Percentiles rank a stretch among this genome's conserved stretches.
These are phyloP conservation scores for Archocentrus centrarchus DNA, from an alignment of 2,113 vertebrate species.

Conservation along the genomic window DNA sequence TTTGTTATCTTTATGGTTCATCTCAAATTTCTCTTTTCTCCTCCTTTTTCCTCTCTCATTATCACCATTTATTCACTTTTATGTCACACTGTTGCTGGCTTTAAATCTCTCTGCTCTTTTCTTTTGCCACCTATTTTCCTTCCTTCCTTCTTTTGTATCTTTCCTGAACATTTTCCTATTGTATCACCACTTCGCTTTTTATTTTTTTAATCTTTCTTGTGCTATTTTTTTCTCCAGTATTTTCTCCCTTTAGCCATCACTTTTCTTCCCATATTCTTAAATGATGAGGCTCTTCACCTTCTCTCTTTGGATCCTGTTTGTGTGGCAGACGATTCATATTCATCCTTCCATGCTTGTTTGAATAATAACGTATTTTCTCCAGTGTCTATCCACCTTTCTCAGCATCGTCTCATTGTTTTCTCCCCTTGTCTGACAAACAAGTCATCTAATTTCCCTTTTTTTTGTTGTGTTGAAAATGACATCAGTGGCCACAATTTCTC, in stretches of 20 bases:
- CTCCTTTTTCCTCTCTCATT: background rate
- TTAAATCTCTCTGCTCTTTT: background rate
- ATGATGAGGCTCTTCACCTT: background rate
- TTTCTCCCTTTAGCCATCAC: background rate
- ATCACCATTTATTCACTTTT: background rate
- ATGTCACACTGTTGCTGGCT: background rate
- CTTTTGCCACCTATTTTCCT: background rate
- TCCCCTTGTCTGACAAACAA: background rate
- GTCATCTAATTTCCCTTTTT: background rate
- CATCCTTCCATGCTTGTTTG: background rate
- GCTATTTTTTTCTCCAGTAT: fast-evolving
- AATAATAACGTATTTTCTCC: background rate
- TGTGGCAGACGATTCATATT: background rate
- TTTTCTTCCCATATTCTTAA: background rate
- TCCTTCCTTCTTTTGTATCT: background rate
- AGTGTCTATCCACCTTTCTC: background rate
- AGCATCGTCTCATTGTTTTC: background rate
- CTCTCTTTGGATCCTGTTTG: background rate
- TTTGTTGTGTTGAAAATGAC: background rate
- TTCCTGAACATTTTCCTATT: background rate
- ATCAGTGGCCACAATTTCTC: background rate
- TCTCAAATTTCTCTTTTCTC: background rate
- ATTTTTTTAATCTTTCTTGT: background rate
- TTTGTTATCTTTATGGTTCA: background rate
- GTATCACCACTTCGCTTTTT: background rate